Conservation (phyloP, 2,797 vertebrate genomes). For the Microcaecilia unicolor region DNA sequence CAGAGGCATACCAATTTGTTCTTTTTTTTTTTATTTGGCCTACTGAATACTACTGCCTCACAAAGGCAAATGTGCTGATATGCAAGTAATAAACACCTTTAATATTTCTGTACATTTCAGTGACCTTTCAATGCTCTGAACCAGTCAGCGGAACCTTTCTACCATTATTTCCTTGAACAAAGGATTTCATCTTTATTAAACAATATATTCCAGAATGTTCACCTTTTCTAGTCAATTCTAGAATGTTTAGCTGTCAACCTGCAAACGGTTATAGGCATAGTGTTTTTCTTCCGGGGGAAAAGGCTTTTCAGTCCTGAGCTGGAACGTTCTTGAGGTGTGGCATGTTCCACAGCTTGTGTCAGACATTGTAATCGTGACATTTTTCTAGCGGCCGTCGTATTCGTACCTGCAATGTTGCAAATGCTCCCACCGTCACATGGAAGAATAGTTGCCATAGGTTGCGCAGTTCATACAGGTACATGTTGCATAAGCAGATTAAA, state of each 20-base stretch:
- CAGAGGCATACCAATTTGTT: too few species aligned
- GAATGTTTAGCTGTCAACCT: slow-evolving; percentile 1
- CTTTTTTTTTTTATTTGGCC: slow-evolving; percentile 40
- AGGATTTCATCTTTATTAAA: not conserved
- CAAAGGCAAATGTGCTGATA: slow-evolving; percentile 68
- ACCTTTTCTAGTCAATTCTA: too few species aligned
- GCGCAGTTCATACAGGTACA: slow-evolving; percentile 92
- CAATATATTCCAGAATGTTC: too few species aligned
- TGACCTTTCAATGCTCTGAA: slow-evolving; percentile 1
- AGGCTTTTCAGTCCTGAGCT: slow-evolving; percentile 39
- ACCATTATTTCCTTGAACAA: not conserved
- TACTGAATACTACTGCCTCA: slow-evolving; percentile 45
- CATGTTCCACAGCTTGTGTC: slow-evolving; percentile 30
- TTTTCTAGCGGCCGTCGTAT: slow-evolving; percentile 82
- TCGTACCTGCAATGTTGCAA: slow-evolving; percentile 82
- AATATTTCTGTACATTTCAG: slow-evolving; percentile 5
- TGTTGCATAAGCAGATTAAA: slow-evolving; percentile 89
- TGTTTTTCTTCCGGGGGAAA: slow-evolving; percentile 25
- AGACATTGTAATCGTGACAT: slow-evolving; percentile 91
- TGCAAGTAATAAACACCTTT: slow-evolving; percentile 3
- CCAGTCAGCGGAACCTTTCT: not conserved
- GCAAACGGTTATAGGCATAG: slow-evolving; percentile 21
- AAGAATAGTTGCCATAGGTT: slow-evolving; percentile 96
- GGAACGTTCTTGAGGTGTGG: slow-evolving; percentile 12
- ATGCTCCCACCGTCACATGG: slow-evolving; percentile 83